Evolutionary conservation across 2,113 vertebrate genomes (phyloP).

Genomic region (Cichladusa arquata): DNA sequence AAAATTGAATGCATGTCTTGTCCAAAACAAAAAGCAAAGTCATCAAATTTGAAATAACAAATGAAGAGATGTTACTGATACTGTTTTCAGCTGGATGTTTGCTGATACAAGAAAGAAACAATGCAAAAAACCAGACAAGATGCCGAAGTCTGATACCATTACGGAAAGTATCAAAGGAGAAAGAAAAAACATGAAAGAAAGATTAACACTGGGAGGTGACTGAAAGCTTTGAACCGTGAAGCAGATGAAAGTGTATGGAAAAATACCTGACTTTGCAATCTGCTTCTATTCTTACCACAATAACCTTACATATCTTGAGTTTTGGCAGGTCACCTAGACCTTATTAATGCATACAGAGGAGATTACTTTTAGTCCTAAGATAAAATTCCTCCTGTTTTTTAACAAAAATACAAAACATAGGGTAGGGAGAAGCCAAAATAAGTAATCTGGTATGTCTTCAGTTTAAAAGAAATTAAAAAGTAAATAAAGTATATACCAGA

Average conservation of each 20-base stretch:
- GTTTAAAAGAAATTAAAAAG: not conserved
- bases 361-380: not conserved
- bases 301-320: not conserved
- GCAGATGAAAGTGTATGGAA: not conserved
- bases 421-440: not conserved
- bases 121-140: not conserved
- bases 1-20: not conserved
- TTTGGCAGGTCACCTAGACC: conserved; percentile 32
- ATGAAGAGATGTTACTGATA: not conserved
- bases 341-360: not conserved
- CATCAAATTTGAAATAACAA: not conserved
- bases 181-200: not conserved
- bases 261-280: not conserved
- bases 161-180: not conserved
- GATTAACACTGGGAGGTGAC: not conserved
- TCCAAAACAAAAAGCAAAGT: not conserved
- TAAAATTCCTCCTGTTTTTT: not conserved
- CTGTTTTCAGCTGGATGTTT: not conserved
- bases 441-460: not conserved
- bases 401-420: not conserved
- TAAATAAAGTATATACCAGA: not conserved
- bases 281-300: not conserved
- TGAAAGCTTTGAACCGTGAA: conserved; percentile 17
- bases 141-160: not conserved
- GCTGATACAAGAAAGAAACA: not conserved